These are phyloP conservation scores for Cuniculus paca DNA, from an alignment of 2,797 vertebrate genomes.

Conservation along the genomic window DNA sequence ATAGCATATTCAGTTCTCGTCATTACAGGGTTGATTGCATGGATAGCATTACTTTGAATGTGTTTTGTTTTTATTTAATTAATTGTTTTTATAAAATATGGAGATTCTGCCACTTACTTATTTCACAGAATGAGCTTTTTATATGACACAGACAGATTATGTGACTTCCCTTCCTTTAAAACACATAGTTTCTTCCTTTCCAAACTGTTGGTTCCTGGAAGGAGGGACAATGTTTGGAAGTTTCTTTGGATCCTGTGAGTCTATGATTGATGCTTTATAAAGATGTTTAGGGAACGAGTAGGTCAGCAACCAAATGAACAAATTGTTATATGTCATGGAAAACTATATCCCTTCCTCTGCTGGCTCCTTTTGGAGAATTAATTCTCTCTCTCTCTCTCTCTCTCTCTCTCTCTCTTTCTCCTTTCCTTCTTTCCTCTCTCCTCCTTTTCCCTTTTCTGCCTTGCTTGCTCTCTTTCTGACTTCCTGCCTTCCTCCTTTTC, in stretches of 20 bases:
- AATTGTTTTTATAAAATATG: neutral
- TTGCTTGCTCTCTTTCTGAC: too few species aligned
- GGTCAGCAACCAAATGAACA: neutral
- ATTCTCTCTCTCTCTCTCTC: neutral
- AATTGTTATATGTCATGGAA: neutral
- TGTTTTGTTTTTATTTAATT: constrained; percentile 51
- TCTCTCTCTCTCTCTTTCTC: too few species aligned
- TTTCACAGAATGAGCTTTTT: constrained; percentile 37
- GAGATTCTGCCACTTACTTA: neutral
- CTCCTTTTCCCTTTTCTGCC: fast-evolving
- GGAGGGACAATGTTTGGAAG: neutral
- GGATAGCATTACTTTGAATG: neutral
- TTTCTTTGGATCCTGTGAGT: neutral
- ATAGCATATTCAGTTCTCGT: neutral
- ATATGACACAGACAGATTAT: neutral
- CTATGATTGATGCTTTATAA: neutral
- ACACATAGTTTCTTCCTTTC: neutral
- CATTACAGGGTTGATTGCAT: neutral
- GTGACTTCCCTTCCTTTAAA: neutral
- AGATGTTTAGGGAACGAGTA: neutral
- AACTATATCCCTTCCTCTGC: neutral
- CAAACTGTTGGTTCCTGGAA: constrained; percentile 20
- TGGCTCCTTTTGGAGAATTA: neutral
- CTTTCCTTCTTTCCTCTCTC: too few species aligned
- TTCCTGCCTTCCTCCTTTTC: neutral